These are phyloP conservation scores for Menidia beryllina DNA, from an alignment of 2,113 vertebrate genomes.

Conservation along the genomic window DNA sequence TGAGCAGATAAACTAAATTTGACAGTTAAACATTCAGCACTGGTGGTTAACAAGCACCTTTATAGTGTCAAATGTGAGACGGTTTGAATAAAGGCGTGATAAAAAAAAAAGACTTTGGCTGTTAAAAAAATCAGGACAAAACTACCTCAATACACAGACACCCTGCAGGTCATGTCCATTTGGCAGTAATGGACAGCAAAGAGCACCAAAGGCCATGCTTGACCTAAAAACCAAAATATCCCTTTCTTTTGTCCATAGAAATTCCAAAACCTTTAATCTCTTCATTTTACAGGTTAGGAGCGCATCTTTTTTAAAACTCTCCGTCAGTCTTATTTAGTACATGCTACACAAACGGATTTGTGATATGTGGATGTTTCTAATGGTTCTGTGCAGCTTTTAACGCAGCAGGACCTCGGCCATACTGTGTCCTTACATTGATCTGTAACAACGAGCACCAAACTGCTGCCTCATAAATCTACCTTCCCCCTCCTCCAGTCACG, in stretches of 20 bases:
- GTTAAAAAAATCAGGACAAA: background rate
- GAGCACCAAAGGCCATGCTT: conserved; percentile 38
- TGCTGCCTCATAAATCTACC: conserved; percentile 8
- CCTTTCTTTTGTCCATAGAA: background rate
- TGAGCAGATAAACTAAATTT: too few relatives aligned
- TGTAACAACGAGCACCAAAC: background rate
- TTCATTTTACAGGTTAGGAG: background rate
- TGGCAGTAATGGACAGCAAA: conserved; percentile 14
- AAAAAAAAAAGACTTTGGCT: too few relatives aligned
- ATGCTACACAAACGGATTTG: background rate
- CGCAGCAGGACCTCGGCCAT: background rate
- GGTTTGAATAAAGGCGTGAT: too few relatives aligned
- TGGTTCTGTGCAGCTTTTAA: background rate
- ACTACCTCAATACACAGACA: background rate
- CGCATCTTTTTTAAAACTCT: background rate
- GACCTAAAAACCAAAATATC: conserved; percentile 3
- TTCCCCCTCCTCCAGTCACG: background rate
- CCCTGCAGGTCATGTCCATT: conserved; percentile 15
- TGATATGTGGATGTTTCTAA: background rate
- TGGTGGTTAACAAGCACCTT: too few relatives aligned
- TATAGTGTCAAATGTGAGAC: too few relatives aligned
- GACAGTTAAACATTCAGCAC: too few relatives aligned
- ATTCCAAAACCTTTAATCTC: background rate
- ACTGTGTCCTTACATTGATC: conserved; percentile 11
- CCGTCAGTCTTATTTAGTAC: background rate